Conservation (phyloP, 2,888 invertebrate genomes). For the Cryptophagus acutangulus region DNA sequence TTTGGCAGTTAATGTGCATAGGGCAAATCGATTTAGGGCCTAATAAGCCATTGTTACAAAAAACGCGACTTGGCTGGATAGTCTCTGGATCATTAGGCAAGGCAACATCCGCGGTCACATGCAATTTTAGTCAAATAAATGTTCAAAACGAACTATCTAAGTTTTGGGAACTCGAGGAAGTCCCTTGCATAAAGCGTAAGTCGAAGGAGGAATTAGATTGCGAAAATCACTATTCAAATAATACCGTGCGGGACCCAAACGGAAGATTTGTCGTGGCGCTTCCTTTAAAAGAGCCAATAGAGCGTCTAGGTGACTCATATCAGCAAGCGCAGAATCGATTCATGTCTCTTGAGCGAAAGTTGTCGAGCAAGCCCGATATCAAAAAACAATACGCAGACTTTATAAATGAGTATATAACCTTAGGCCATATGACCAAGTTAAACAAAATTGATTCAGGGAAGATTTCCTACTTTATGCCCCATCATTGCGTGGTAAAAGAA, state of each 20-base stretch:
- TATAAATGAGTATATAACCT: constrained; percentile 6
- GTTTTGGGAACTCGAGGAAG: constrained; percentile 6
- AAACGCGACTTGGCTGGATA: constrained; percentile 20
- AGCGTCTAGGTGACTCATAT: constrained; percentile 13
- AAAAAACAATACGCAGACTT: constrained; percentile 5
- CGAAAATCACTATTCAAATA: constrained; percentile 1
- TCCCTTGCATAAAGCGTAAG: not conserved
- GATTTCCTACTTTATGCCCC: constrained; percentile 13
- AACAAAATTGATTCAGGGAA: not conserved
- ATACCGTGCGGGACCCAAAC: not conserved
- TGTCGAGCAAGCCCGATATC: constrained; percentile 1
- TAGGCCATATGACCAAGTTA: constrained; percentile 15
- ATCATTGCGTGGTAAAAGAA: constrained; percentile 17
- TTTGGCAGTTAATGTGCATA: constrained; percentile 16
- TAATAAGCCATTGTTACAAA: constrained; percentile 16
- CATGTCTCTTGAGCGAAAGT: constrained; percentile 11
- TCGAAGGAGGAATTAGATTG: not conserved
- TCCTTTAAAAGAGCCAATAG: constrained; percentile 11
- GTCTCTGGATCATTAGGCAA: constrained; percentile 11
- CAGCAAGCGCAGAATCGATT: constrained; percentile 13
- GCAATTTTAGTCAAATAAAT: constrained; percentile 13
- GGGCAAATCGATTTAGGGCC: constrained; percentile 15
- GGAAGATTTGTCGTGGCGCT: constrained; percentile 16
- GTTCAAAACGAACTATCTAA: not conserved
- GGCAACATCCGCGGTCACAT: not conserved